A percentile compares a stretch with the other conserved stretches of the same genome.
Conservation (phyloP, 1,140 invertebrate species). For the Bombus sylvicola region DNA sequence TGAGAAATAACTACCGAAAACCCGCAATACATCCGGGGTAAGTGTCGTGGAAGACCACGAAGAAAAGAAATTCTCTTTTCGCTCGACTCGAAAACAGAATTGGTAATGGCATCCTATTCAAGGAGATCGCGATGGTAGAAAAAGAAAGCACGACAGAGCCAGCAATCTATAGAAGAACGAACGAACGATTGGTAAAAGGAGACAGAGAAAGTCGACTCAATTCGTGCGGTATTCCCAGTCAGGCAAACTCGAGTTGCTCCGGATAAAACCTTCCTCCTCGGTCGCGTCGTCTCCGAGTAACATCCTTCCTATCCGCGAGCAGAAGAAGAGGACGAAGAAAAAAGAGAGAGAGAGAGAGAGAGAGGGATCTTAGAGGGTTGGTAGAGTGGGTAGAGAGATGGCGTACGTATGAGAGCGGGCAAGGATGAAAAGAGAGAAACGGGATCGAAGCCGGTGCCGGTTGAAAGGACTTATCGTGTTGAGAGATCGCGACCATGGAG, state of each 20-base stretch:
- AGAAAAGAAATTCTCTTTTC: constrained; percentile 13
- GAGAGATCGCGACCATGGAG: constrained; percentile 63
- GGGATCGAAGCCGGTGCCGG: constrained; percentile 52
- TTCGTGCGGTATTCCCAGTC: constrained; percentile 56
- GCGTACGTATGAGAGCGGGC: constrained; percentile 15
- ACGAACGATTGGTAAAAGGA: neutral
- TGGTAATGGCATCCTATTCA: constrained; percentile 40
- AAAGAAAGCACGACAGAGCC: constrained; percentile 1
- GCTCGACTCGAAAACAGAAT: constrained; percentile 46
- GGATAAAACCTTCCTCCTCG: constrained; percentile 61
- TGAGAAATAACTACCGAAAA: constrained; percentile 15
- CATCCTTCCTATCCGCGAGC: constrained; percentile 55
- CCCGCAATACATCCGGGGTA: neutral
- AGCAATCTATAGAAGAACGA: neutral
- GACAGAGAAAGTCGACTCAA: constrained; percentile 44
- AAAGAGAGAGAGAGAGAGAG: neutral
- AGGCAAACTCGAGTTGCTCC: constrained; percentile 54
- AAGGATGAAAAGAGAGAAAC: constrained; percentile 54
- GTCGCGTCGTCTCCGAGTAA: constrained; percentile 62
- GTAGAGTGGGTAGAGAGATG: neutral
- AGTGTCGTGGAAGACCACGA: constrained; percentile 2
- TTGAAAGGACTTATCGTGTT: constrained; percentile 69
- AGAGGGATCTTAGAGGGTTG: neutral
- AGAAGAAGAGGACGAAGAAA: neutral
- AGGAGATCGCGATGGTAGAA: neutral